Conservation (phyloP, 2,888 invertebrate genomes). For the Druceiella hillmani region DNA sequence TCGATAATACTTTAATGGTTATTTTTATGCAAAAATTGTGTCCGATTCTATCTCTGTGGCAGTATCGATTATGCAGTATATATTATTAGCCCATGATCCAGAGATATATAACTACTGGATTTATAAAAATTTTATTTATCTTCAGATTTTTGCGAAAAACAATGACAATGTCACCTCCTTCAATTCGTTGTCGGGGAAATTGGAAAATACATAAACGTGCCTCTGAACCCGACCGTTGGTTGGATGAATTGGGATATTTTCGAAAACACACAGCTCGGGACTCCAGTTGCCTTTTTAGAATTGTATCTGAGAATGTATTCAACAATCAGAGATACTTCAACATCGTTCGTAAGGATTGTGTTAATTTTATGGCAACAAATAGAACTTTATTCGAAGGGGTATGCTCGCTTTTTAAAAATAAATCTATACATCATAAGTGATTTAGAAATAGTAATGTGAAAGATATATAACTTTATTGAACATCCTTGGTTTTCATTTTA, state of each 20-base stretch:
- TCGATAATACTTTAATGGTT: no score
- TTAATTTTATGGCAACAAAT: slow-evolving; percentile 65
- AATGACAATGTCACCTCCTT: slow-evolving; percentile 41
- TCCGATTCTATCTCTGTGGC: no score
- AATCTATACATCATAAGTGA: slow-evolving; percentile 1
- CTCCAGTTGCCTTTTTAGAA: slow-evolving; percentile 83
- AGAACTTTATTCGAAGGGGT: slow-evolving; percentile 60
- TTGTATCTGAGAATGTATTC: slow-evolving; percentile 78
- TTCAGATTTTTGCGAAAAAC: slow-evolving; percentile 32
- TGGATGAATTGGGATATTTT: slow-evolving; percentile 74
- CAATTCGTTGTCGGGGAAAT: slow-evolving; percentile 45
- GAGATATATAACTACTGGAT: no score
- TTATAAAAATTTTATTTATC: slow-evolving; percentile 26
- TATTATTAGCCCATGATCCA: no score
- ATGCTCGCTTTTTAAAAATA: slow-evolving; percentile 18
- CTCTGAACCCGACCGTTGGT: slow-evolving; percentile 64
- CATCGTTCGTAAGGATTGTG: slow-evolving; percentile 66
- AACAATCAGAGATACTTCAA: slow-evolving; percentile 67
- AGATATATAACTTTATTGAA: no score
- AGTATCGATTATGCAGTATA: no score
- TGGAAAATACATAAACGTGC: slow-evolving; percentile 48
- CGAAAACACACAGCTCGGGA: slow-evolving; percentile 86
- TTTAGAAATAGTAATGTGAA: no score
- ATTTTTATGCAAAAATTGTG: no score
- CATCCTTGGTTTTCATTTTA: slow-evolving; percentile 39